Percentiles rank a stretch among this genome's conserved stretches.
Conservation (phyloP, 1,140 invertebrate genomes). For the Kradibia gibbosae region DNA sequence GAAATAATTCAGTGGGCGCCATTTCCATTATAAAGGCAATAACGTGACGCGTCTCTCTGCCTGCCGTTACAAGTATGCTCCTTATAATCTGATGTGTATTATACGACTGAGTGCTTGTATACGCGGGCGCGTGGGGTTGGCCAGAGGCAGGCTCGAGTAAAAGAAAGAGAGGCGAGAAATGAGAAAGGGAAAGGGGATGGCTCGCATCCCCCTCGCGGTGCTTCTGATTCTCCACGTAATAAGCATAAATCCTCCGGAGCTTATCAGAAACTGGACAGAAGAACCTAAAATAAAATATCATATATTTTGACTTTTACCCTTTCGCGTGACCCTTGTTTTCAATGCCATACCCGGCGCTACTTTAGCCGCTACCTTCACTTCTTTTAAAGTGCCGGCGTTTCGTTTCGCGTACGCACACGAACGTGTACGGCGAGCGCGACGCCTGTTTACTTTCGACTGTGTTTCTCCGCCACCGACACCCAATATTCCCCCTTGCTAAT, state of each 20-base stretch:
- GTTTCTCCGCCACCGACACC: background rate
- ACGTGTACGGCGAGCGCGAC: background rate
- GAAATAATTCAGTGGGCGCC: slow-evolving; percentile 56
- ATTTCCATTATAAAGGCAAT: slow-evolving; percentile 68
- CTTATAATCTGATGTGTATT: slow-evolving; percentile 68
- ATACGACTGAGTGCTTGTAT: slow-evolving; percentile 51
- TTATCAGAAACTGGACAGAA: slow-evolving; percentile 69
- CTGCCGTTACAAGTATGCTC: slow-evolving; percentile 63
- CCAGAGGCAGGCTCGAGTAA: slow-evolving; percentile 51
- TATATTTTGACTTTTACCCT: slow-evolving; percentile 67
- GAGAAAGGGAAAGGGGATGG: slow-evolving; percentile 34
- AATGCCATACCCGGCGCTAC: slow-evolving; percentile 51
- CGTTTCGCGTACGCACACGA: background rate
- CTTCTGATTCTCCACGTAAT: slow-evolving; percentile 60
- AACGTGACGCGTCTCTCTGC: slow-evolving; percentile 57
- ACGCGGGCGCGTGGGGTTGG: slow-evolving; percentile 54
- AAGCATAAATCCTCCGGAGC: slow-evolving; percentile 73
- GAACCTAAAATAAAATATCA: slow-evolving; percentile 73
- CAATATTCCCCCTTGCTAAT: background rate
- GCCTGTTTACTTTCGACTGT: slow-evolving; percentile 16
- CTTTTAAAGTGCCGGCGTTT: slow-evolving; percentile 16
- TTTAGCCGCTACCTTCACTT: slow-evolving; percentile 1
- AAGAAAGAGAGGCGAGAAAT: slow-evolving; percentile 50
- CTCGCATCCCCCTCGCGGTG: slow-evolving; percentile 51
- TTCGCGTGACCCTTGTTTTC: slow-evolving; percentile 46